Percentiles rank a stretch among this genome's conserved stretches.
Conservation (phyloP, 2,888 invertebrate genomes). For the Aspidiotus rigidus region DNA sequence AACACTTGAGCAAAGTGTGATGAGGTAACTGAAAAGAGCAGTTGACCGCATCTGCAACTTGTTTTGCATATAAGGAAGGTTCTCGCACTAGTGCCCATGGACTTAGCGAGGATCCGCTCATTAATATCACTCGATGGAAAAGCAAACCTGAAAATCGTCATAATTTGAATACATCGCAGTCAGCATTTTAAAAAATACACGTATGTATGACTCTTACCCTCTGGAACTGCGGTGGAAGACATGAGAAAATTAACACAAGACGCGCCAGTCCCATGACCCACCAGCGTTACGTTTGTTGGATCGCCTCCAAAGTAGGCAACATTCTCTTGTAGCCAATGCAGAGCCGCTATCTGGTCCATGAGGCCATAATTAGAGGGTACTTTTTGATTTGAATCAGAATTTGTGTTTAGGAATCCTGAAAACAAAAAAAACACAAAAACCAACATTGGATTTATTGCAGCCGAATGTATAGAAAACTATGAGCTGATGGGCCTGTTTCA, state of each 20-base stretch:
- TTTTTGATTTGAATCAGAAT: slow-evolving; percentile 72
- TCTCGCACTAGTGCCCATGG: slow-evolving; percentile 79
- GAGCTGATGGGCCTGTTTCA: no score
- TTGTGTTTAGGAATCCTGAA: slow-evolving; percentile 79
- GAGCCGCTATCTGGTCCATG: slow-evolving; percentile 71
- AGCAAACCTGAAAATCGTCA: slow-evolving; percentile 59
- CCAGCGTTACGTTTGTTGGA: slow-evolving; percentile 80
- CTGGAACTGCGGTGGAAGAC: slow-evolving; percentile 46
- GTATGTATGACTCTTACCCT: slow-evolving; percentile 35
- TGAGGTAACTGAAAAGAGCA: slow-evolving; percentile 56
- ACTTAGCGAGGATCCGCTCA: slow-evolving; percentile 83
- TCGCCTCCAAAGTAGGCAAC: slow-evolving; percentile 92
- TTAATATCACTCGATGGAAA: slow-evolving; percentile 79
- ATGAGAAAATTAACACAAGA: slow-evolving; percentile 79
- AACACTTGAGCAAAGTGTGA: slow-evolving; percentile 62
- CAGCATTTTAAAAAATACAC: slow-evolving; percentile 1
- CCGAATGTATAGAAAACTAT: no score
- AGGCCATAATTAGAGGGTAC: slow-evolving; percentile 92
- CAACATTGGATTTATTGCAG: no score
- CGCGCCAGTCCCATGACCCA: slow-evolving; percentile 85
- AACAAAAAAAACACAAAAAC: background rate
- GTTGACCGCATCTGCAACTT: slow-evolving; percentile 75
- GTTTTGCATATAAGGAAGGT: slow-evolving; percentile 62
- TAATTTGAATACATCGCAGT: background rate
- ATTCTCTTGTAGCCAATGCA: slow-evolving; percentile 76